Evolutionary conservation across 2,113 vertebrate genomes (phyloP).

Genomic region (Eublepharis macularius): DNA sequence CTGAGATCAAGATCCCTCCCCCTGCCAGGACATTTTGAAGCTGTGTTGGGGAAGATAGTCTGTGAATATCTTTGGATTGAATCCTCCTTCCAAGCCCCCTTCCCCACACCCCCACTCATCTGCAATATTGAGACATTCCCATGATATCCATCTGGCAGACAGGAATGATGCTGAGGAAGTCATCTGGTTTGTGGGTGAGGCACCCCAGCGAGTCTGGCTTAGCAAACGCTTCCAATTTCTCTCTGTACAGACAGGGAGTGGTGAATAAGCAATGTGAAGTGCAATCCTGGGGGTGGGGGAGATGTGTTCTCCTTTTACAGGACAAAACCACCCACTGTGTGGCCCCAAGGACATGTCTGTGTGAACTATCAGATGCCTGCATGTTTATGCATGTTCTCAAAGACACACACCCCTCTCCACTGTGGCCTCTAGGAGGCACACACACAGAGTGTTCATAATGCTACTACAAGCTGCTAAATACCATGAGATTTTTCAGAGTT

Average conservation of each 20-base stretch:
- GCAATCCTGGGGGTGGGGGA: not conserved
- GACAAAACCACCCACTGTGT: slow-evolving; percentile 22
- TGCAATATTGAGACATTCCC: slow-evolving; percentile 22
- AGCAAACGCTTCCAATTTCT: slow-evolving; percentile 7
- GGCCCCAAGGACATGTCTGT: not conserved
- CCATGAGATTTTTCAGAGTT: not conserved
- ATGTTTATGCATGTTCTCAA: not conserved
- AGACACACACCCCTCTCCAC: not conserved
- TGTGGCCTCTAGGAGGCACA: not conserved
- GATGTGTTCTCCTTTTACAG: not conserved
- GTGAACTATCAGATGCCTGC: not conserved
- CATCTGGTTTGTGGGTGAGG: slow-evolving; percentile 25
- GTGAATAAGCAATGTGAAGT: slow-evolving; percentile 16
- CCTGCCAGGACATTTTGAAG: not conserved
- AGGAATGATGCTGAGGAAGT: slow-evolving; percentile 25
- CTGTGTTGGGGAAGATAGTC: not conserved
- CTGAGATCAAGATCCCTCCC: not conserved
- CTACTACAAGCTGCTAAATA: not conserved
- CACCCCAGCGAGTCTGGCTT: slow-evolving; percentile 6
- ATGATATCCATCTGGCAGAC: slow-evolving; percentile 30
- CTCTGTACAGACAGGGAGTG: slow-evolving; percentile 1
- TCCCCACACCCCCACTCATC: not conserved
- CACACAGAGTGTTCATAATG: not conserved
- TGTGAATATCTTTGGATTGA: not conserved
- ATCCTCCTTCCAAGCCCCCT: not conserved